Evolutionary conservation across 2,797 vertebrate species (phyloP), one percentile per base, ranked within the genome.

Genomic region (Gymnodraco acuticeps): DNA sequence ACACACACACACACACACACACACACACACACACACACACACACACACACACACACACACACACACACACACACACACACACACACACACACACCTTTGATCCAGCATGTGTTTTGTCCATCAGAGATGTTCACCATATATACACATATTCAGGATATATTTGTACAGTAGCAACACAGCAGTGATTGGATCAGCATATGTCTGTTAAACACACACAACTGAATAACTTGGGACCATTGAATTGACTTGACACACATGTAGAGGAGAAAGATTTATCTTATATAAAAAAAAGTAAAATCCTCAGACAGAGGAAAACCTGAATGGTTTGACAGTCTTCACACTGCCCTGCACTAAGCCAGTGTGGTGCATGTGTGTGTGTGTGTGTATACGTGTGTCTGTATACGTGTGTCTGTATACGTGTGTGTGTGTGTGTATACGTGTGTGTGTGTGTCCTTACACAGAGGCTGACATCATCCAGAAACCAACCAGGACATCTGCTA

Each of bases 101-200:
- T 88, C 67, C 56, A 42, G 51, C 81, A 83, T 71, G 77, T 86
- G 90, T 81, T 88, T 89, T 77, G 31, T 33, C 64, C 73, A 86
- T 92, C 77, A 60, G 64, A 69, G 64, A 70, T 56, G 61, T 56
- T 73, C 63, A 43, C 64, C 58, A 3, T 74, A 70, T 20, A 69
- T 38, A 61, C 69, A 72, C 71, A 68, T 5, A 41, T 41, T 41
- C 23, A 62, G 72, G 46, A 7, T 63, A 13, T 81, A 79, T 83
- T 64, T 85, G 73, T 75, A 85, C 78, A 82, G 87, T 78, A 82
- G 86, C 77, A 38, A 58, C 67, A n/a, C 56, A 74, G 76, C 78
- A 19, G 73, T 89, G 83, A 88, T 88, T 77, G 73, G 80, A 82
- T 82, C 72, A 89, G 78, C 89, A 87, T 79, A 83, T 88, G 84